phyloP scores from a whole-genome alignment of 1,140 invertebrate genomes.

The Drosophila ananassae region DNA sequence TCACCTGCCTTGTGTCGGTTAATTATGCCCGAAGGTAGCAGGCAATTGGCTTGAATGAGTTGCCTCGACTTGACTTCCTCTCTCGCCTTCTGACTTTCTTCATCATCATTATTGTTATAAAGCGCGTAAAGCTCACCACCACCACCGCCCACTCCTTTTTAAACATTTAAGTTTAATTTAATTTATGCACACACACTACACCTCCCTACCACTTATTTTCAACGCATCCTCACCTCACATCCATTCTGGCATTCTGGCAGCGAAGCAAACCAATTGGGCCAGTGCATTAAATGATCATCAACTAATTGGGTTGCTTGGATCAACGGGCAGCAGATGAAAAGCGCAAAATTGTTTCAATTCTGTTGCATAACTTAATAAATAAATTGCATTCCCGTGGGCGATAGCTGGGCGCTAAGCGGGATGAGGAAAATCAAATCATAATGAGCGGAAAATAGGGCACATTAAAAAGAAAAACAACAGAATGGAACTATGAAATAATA shows the following conservation, averaged over 20 bases:
- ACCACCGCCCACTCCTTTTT: constrained; percentile 43
- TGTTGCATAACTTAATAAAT: constrained; percentile 36
- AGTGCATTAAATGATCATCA: constrained; percentile 79
- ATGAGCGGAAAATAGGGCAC: neutral
- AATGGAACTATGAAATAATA: neutral
- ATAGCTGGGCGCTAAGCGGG: too few species aligned
- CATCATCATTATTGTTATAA: constrained; percentile 4
- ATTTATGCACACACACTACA: constrained; percentile 73
- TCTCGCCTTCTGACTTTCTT: constrained; percentile 8
- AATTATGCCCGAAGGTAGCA: constrained; percentile 63
- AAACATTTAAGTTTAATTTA: constrained; percentile 80
- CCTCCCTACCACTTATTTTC: neutral
- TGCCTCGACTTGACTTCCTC: constrained; percentile 30
- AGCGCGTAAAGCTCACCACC: neutral
- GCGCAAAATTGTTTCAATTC: constrained; percentile 37
- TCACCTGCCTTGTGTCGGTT: constrained; percentile 41
- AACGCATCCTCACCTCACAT: constrained; percentile 17
- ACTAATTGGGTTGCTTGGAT: constrained; percentile 70
- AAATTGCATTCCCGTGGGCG: constrained; percentile 21
- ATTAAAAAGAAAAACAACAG: constrained; percentile 4
- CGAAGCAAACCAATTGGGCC: constrained; percentile 36
- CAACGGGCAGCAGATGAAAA: constrained; percentile 23
- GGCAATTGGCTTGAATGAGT: constrained; percentile 41
- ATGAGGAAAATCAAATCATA: neutral
- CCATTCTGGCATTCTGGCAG: neutral